A percentile compares a stretch with the other conserved stretches of the same genome.
These are phyloP conservation scores for Coleophora deauratella DNA, from an alignment of 2,888 invertebrate genomes.

Conservation along the genomic window DNA sequence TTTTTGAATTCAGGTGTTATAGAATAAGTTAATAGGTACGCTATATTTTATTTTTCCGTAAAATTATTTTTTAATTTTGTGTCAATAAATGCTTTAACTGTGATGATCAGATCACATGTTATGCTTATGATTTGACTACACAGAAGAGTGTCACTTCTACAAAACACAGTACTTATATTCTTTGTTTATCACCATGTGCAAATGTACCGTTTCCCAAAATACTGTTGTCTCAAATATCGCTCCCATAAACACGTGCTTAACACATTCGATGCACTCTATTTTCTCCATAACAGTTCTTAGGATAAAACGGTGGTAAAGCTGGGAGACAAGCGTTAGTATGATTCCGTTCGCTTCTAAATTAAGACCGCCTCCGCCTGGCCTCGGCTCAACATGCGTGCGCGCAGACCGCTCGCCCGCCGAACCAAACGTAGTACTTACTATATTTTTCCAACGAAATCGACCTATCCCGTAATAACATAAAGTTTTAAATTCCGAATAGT, in stretches of 20 bases:
- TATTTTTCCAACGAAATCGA: constrained; percentile 59
- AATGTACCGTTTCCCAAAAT: background rate
- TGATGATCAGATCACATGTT: too few species aligned
- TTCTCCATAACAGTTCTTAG: constrained; percentile 17
- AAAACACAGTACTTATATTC: background rate
- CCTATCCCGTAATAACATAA: constrained; percentile 38
- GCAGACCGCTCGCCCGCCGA: constrained; percentile 51
- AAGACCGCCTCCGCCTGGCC: constrained; percentile 59
- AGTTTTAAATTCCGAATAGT: constrained; percentile 18
- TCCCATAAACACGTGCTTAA: constrained; percentile 24
- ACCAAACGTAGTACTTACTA: constrained; percentile 66
- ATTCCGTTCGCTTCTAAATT: constrained; percentile 61
- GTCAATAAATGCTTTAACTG: too few species aligned
- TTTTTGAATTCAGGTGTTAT: too few species aligned
- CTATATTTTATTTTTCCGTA: too few species aligned
- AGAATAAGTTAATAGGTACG: too few species aligned
- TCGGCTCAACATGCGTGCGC: constrained; percentile 53
- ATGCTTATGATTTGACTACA: too few species aligned
- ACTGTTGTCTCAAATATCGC: background rate
- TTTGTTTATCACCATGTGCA: background rate
- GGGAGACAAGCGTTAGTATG: constrained; percentile 45
- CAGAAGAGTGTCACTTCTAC: background rate
- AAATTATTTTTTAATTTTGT: too few species aligned
- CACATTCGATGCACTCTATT: constrained; percentile 29
- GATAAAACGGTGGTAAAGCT: constrained; percentile 51